A percentile compares a stretch with the other conserved stretches of the same genome.
Evolutionary conservation across 2,888 invertebrate genomes (phyloP).

Genomic region (Oscheius sp.): DNA sequence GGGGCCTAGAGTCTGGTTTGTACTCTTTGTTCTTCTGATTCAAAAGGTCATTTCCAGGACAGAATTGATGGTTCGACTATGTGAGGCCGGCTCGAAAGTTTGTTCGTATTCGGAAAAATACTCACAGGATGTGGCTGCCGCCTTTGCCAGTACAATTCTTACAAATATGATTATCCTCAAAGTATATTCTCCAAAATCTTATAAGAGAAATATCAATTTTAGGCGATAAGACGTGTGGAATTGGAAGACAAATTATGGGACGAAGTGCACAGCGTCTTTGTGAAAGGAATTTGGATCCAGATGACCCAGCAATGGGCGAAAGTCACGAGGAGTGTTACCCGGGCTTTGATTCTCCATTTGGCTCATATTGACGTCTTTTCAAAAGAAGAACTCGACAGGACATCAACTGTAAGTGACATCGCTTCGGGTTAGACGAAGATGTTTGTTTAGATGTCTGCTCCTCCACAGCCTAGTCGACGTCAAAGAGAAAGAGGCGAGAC

Average conservation of each 20-base stretch:
- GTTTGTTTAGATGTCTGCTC: conserved; percentile 8
- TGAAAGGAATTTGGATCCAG: conserved; percentile 57
- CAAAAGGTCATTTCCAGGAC: conserved; percentile 37
- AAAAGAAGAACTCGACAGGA: conserved; percentile 50
- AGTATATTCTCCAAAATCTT: conserved; percentile 20
- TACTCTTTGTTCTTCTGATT: not conserved
- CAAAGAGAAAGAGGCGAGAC: conserved; percentile 35
- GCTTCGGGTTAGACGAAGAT: not conserved
- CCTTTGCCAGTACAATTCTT: conserved; percentile 65
- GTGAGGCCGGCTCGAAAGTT: conserved; percentile 50
- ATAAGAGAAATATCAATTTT: conserved; percentile 25
- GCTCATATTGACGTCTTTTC: conserved; percentile 86
- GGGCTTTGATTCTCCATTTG: conserved; percentile 92
- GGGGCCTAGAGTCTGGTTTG: conserved; percentile 61
- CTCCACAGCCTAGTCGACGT: not conserved
- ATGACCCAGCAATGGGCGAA: conserved; percentile 58
- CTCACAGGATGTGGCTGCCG: conserved; percentile 63
- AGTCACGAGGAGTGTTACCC: conserved; percentile 81
- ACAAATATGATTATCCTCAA: conserved; percentile 54
- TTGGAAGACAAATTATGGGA: conserved; percentile 70
- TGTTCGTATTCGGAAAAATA: conserved; percentile 62
- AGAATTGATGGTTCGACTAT: conserved; percentile 61
- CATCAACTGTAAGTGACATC: conserved; percentile 35
- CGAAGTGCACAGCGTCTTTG: conserved; percentile 61
- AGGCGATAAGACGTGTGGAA: conserved; percentile 63